Evolutionary conservation across 2,888 invertebrate genomes (phyloP).

Genomic region (Mythimna vitellina): DNA sequence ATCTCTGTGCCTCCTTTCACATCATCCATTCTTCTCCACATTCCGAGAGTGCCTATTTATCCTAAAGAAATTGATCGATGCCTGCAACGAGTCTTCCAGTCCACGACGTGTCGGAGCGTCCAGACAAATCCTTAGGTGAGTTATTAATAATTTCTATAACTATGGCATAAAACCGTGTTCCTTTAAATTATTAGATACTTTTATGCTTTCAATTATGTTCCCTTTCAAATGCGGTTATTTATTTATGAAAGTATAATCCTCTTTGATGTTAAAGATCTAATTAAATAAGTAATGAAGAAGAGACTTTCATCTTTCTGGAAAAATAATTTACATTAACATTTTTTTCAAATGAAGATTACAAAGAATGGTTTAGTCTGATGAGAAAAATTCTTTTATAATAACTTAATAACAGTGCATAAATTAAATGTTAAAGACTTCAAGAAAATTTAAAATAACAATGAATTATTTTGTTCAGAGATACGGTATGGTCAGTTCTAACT

Average conservation of each 20-base stretch:
- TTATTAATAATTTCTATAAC: background rate
- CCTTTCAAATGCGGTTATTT: background rate
- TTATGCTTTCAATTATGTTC: constrained; percentile 24
- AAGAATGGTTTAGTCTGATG: constrained; percentile 19
- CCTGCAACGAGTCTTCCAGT: constrained; percentile 98
- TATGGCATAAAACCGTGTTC: background rate
- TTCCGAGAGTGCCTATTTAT: constrained; percentile 99
- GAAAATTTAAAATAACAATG: background rate
- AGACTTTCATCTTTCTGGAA: constrained; percentile 11
- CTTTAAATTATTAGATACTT: background rate
- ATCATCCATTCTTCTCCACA: constrained; percentile 99
- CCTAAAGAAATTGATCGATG: constrained; percentile 98
- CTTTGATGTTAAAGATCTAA: constrained; percentile 37
- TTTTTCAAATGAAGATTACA: constrained; percentile 10
- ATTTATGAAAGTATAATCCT: background rate
- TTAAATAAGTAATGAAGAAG: constrained; percentile 23
- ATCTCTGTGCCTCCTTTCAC: constrained; percentile 98
- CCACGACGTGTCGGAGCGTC: constrained; percentile 97
- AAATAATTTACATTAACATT: background rate
- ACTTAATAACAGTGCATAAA: background rate
- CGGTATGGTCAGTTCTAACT: constrained; percentile 98
- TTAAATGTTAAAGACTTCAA: background rate
- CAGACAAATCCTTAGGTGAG: constrained; percentile 95
- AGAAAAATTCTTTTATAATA: constrained; percentile 16
- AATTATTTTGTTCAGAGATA: constrained; percentile 92